Conservation (phyloP, 2,888 invertebrate genomes). For the Cerastoderma edule region DNA sequence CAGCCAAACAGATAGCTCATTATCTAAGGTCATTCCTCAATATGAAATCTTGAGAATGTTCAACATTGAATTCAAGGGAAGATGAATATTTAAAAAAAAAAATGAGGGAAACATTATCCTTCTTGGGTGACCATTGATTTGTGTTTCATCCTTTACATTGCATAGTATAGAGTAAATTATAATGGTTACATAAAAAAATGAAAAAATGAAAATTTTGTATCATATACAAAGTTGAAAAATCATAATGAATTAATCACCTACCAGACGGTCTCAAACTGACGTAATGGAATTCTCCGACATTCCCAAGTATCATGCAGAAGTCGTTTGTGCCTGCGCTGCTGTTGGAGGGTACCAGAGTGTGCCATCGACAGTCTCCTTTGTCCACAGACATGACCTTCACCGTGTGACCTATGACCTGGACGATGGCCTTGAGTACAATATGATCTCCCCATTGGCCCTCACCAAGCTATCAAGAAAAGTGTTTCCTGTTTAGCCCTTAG, state of each 20-base stretch:
- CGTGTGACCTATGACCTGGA: conserved; percentile 40
- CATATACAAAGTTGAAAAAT: no score
- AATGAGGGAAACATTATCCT: neutral
- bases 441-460: conserved; percentile 68
- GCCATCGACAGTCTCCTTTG: conserved; percentile 31
- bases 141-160: neutral
- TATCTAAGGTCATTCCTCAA: no score
- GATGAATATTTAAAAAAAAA: no score
- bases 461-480: no score
- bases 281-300: conserved; percentile 65
- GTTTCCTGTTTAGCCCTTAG: no score
- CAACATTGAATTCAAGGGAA: no score
- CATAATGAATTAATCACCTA: conserved; percentile 10
- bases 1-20: no score
- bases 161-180: neutral
- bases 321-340: conserved; percentile 9
- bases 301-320: conserved; percentile 45
- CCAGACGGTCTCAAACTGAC: conserved; percentile 58
- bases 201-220: no score
- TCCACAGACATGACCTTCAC: conserved; percentile 35
- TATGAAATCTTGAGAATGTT: no score
- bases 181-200: no score
- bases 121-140: neutral
- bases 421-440: conserved; percentile 51
- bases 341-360: conserved; percentile 35